These are phyloP conservation scores for Orientallactaga bullata DNA, from an alignment of 2,113 vertebrate species.

Conservation along the genomic window DNA sequence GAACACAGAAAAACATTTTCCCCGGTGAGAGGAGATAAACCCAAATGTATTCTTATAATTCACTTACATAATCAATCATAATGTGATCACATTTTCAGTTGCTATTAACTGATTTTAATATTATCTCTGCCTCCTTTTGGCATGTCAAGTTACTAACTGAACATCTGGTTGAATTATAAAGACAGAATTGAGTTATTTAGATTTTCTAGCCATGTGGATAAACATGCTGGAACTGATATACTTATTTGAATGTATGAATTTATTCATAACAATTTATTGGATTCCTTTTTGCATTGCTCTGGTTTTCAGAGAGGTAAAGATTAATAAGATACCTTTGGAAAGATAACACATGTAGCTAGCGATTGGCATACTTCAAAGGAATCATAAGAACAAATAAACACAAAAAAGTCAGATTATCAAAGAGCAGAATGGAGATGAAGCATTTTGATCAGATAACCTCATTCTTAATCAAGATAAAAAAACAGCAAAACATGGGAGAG, in stretches of 20 bases:
- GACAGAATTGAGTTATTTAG: not conserved
- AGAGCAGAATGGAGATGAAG: not conserved
- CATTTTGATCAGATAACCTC: not conserved
- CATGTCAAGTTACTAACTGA: not conserved
- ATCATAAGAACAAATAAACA: not conserved
- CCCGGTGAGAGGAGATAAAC: not conserved
- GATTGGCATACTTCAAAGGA: not conserved
- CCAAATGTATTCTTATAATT: not conserved
- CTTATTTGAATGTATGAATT: not conserved
- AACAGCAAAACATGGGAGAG: not conserved
- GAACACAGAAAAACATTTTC: not conserved
- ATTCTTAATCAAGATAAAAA: not conserved
- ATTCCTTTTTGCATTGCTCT: not conserved
- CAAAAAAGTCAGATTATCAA: not conserved
- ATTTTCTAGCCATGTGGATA: conserved; percentile 17
- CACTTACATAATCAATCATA: not conserved
- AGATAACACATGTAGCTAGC: not conserved
- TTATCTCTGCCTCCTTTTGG: not conserved
- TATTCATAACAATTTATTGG: not conserved
- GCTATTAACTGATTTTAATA: not conserved
- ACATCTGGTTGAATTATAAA: not conserved
- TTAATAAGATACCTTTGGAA: not conserved
- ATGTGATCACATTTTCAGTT: not conserved
- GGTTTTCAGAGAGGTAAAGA: not conserved
- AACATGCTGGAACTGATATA: not conserved